Evolutionary conservation across 2,113 vertebrate genomes (phyloP).

Genomic region (Oreocharis arfaki): DNA sequence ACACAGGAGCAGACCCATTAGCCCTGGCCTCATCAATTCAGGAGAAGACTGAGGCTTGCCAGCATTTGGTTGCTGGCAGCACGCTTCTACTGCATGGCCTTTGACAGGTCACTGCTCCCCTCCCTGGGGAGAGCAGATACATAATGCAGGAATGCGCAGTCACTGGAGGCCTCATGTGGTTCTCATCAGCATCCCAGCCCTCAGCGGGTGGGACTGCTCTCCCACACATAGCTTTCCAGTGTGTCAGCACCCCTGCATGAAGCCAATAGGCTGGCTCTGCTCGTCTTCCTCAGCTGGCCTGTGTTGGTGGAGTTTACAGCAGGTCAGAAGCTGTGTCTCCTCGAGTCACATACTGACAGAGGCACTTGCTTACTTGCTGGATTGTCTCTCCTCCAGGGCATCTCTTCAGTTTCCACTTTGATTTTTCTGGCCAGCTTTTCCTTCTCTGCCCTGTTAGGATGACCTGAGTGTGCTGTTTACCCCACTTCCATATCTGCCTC

Average conservation of each 20-base stretch:
- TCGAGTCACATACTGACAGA: slow-evolving; percentile 23
- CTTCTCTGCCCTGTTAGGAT: background rate
- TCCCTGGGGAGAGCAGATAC: background rate
- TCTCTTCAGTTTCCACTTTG: slow-evolving; percentile 21
- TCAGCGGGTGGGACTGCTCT: slow-evolving; percentile 53
- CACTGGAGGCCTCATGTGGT: slow-evolving; percentile 68
- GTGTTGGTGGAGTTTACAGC: background rate
- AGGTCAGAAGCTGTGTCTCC: slow-evolving; percentile 2
- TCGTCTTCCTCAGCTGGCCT: background rate
- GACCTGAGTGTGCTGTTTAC: background rate
- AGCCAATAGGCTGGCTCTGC: background rate
- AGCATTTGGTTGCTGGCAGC: slow-evolving; percentile 2
- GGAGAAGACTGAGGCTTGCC: background rate
- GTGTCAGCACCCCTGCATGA: slow-evolving; percentile 48
- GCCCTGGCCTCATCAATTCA: background rate
- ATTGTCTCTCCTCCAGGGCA: background rate
- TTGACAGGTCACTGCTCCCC: slow-evolving; percentile 50
- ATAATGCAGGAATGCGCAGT: slow-evolving; percentile 44
- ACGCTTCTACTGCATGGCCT: slow-evolving; percentile 32
- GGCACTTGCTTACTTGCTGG: background rate
- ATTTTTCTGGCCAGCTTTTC: slow-evolving; percentile 29
- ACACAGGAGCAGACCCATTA: background rate
- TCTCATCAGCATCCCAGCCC: slow-evolving; percentile 61
- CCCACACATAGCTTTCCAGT: slow-evolving; percentile 60
- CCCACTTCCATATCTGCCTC: background rate